Evolutionary conservation across 2,113 vertebrate species (phyloP), one percentile per base, ranked within the genome.

Genomic region (Lichenostomus cassidix): DNA sequence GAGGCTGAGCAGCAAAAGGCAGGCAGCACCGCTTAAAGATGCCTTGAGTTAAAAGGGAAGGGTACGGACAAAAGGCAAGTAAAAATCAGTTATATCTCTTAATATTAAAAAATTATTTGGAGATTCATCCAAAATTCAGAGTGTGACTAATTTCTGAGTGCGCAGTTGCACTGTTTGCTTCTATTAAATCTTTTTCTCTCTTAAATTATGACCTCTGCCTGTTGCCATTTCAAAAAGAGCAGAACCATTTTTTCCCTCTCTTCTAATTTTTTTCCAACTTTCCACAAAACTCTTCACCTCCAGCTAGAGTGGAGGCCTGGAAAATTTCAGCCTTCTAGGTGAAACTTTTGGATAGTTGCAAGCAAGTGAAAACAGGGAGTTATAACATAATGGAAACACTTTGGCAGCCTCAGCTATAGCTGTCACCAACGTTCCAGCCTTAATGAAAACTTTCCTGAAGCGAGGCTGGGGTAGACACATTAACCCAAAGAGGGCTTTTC

Each of bases 381-480:
- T 96, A 87, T 75, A 96, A 94, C 94, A 94, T 95, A 92, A 96
- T 94, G 92, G 95, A 96, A 97, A 96, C 58, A 64, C 81, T 87
- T 56, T 94, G 95, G 91, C 95, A 96, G 69, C 35, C 70, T 69
- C 37, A 71, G 60, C 58, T 33, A 19, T 9, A 88, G 85, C 92
- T 87, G 86, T 94, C 93, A 95, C 79, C 89, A 82, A 1, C 0
- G 39, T 91, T 96, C 92, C 81, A 92, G 81, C 68, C 58, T 63
- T 96, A 97, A 97, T 91, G 93, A 97, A 94, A 96, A 90, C 94
- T 96, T 97, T 96, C 96, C 92, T 96, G 94, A 94, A 89, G 79
- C 4, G 12, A 89, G 31, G 42, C 67, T 69, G 29, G 42, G 31
- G 14, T 49, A 85, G 73, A 56, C 0, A 2, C 50, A 37, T 94